Evolutionary conservation across 2,797 vertebrate species (phyloP), one percentile per base, ranked within the genome.

Genomic region (Rhinophrynus dorsalis): DNA sequence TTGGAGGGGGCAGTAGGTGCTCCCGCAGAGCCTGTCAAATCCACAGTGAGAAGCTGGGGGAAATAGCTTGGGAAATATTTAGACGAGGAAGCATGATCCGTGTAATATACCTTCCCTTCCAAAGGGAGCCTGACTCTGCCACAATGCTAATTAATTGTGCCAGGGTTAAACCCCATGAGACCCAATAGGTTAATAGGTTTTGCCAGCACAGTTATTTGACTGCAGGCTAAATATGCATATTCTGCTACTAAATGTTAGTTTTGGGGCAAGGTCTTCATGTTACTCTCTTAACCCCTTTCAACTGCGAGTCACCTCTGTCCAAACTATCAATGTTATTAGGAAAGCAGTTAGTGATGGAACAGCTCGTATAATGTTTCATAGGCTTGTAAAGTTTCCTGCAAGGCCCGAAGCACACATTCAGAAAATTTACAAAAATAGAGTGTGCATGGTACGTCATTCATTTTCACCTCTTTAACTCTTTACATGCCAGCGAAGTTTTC

Each of bases 41-140:
- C 30, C 23, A 57, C 30, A 35, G 23, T 27, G 24, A 57, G 60
- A 48, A 56, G 51, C 20, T 11, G 21, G 21, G 67, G 40, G 40
- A 71, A 71, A 71, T 64, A 62, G 60, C 38, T 56, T 56, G n/a
- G 32, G 68, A 71, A 71, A 64, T 71, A 71, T 71, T 71, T 71
- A 71, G 68, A 55, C 15, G 40, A 57, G 60, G 52, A 71, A 71
- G 40, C 60, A 32, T 71, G 60, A 64, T 57, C 68, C 60, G 18
- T 71, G 59, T 64, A 64, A 64, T 50, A 40, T 45, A 64, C 37
- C 59, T 51, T 54, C 20, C 67, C 59, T 60, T 40, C 68, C 33
- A 23, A 52, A 57, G 68, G 40, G 26, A 63, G 15, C n/a, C 58
- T 15, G 26, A 13, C 51, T 47, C 29, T 38, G 30, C 38, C 44